Conservation (phyloP, 2,888 invertebrate species). For the Chromoteleia sp. region DNA sequence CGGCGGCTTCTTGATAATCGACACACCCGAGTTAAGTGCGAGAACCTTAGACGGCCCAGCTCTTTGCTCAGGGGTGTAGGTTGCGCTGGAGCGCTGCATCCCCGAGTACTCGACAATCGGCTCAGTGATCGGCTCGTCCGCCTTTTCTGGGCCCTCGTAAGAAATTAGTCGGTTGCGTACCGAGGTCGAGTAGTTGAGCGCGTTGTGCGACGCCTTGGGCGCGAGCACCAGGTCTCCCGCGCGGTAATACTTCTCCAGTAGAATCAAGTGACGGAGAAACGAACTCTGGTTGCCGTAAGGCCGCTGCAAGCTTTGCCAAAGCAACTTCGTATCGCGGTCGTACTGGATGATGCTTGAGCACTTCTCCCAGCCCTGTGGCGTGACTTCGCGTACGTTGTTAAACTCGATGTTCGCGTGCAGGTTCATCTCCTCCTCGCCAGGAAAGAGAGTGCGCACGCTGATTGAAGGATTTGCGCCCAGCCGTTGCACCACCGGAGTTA, state of each 20-base stretch:
- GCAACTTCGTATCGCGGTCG: slow-evolving; percentile 91
- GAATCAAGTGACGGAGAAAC: slow-evolving; percentile 91
- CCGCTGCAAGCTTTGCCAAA: slow-evolving; percentile 93
- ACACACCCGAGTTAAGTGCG: slow-evolving; percentile 81
- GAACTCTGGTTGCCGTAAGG: slow-evolving; percentile 95
- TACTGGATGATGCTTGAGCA: slow-evolving; percentile 92
- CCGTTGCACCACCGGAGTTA: slow-evolving; percentile 88
- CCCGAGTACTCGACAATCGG: slow-evolving; percentile 70
- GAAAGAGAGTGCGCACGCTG: slow-evolving; percentile 92
- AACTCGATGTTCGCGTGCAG: slow-evolving; percentile 92
- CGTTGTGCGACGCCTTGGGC: slow-evolving; percentile 90
- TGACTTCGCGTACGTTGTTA: slow-evolving; percentile 89
- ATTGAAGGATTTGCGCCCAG: slow-evolving; percentile 93
- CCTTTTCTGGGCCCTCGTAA: slow-evolving; percentile 87
- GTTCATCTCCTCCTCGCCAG: slow-evolving; percentile 93
- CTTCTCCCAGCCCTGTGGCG: slow-evolving; percentile 94
- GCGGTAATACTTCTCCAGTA: slow-evolving; percentile 91
- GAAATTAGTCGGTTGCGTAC: slow-evolving; percentile 92
- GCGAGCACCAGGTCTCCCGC: slow-evolving; percentile 91
- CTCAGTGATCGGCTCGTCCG: slow-evolving; percentile 81
- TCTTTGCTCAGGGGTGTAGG: slow-evolving; percentile 75
- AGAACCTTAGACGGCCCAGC: slow-evolving; percentile 73
- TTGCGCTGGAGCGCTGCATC: neutral
- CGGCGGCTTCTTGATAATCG: slow-evolving; percentile 83
- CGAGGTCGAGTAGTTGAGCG: slow-evolving; percentile 91